Percentiles rank a stretch among this genome's conserved stretches.
Evolutionary conservation across 2,888 invertebrate genomes (phyloP).

Genomic region (Pandemis corylana): DNA sequence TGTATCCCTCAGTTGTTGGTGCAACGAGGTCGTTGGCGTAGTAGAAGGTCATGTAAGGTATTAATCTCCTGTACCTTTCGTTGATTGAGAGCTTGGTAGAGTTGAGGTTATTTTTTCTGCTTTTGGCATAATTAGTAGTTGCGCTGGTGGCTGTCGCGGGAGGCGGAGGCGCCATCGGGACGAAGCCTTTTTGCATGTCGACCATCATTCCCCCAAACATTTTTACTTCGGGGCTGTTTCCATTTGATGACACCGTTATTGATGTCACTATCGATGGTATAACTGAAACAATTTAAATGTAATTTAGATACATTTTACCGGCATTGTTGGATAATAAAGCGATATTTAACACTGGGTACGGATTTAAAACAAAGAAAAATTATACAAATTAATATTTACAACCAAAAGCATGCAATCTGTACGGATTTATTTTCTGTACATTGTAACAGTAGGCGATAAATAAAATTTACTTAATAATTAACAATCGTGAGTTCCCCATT

Average conservation of each 20-base stretch:
- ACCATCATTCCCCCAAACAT: constrained; percentile 73
- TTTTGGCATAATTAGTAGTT: constrained; percentile 56
- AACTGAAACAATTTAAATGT: constrained; percentile 72
- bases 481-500: constrained; percentile 9
- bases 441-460: not conserved
- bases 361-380: not conserved
- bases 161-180: constrained; percentile 57
- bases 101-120: constrained; percentile 55
- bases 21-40: constrained; percentile 85
- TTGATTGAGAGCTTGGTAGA: constrained; percentile 78
- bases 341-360: not conserved
- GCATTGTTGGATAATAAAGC: not conserved
- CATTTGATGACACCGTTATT: constrained; percentile 80
- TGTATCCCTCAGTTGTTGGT: constrained; percentile 67
- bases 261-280: constrained; percentile 64
- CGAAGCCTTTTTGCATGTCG: constrained; percentile 65
- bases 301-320: not conserved
- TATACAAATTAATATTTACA: no score
- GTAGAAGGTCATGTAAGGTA: constrained; percentile 94
- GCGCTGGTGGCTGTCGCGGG: constrained; percentile 51
- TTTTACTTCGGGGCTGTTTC: constrained; percentile 79
- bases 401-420: no score
- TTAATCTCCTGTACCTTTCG: constrained; percentile 90
- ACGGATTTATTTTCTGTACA: no score
- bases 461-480: not conserved